Evolutionary conservation across 37 sponge, comb jelly and placozoan species (phyloP), one percentile per base, ranked within the genome.

Genomic region (Lycopodina hypogea): DNA sequence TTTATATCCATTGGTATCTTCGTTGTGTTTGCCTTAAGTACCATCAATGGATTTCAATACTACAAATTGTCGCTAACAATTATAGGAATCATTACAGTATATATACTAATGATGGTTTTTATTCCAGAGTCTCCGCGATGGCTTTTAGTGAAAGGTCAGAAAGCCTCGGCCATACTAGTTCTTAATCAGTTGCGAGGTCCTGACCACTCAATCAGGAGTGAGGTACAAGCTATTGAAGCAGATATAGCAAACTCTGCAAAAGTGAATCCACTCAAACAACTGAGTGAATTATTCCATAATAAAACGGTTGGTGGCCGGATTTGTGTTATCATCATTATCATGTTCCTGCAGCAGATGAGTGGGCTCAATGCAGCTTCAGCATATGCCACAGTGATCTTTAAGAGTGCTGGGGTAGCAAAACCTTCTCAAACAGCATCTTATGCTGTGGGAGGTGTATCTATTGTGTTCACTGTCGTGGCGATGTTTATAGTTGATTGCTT

Each of bases 71-170:
- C 84, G 21, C 67, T 89, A 23, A 56, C 78, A 18, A 37, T 63
- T 15, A 39, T 78, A 19, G 80, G 75, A 0, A 42, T 78, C 32
- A 48, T 83, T n/a, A 41, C 76, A 18, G 59, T 83, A 18, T 74
- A 80, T 78, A 38, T 28, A 34, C 26, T 83, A 0, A 1, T 68
- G 15, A 50, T 82, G 42, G 30, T 74, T 15, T 81, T 63, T 36
- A 37, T 81, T 32, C 37, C 55, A 38, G 86, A 85, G 53, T 77
- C 83, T 11, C 93, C 93, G 0, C 69, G 86, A 35, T 88, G 76
- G 78, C 75, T 89, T 18, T 63, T 92, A 29, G 60, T 39, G 12
- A 58, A 89, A 1, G 80, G 75, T 9, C 64, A 71, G 21, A 32
- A 34, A 38, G 30, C 57, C 26, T 51, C 68, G 52, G 78, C 84